Conservation (phyloP, 2,113 vertebrate genomes). For the Pelobates fuscus region DNA sequence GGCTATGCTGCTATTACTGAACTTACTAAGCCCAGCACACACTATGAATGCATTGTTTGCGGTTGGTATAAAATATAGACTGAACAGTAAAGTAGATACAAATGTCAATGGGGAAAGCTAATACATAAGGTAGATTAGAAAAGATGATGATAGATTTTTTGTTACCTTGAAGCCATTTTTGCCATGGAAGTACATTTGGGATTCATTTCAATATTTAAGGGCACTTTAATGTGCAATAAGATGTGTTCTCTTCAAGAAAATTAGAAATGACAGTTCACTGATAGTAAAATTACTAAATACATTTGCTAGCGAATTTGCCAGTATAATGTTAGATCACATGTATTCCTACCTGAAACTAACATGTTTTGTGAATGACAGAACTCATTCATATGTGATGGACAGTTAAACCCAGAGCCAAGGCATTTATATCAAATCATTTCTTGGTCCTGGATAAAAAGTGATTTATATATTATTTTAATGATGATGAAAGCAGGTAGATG, state of each 20-base stretch:
- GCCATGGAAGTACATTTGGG: constrained; percentile 3
- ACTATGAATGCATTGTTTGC: not conserved
- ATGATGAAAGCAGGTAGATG: too few relatives aligned
- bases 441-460: too few relatives aligned
- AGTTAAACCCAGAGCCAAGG: too few relatives aligned
- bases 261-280: too few relatives aligned
- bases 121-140: not conserved
- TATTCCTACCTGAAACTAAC: too few relatives aligned
- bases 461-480: too few relatives aligned
- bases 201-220: constrained; percentile 5
- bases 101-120: constrained; percentile 11
- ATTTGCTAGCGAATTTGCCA: too few relatives aligned
- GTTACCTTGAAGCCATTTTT: not conserved
- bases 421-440: too few relatives aligned
- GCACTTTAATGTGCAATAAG: constrained; percentile 12
- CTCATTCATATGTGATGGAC: too few relatives aligned
- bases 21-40: constrained; percentile 4
- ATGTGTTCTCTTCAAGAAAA: constrained; percentile 1
- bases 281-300: too few relatives aligned
- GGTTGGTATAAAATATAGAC: constrained; percentile 5
- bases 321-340: too few relatives aligned
- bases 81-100: not conserved
- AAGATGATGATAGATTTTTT: constrained; percentile 13
- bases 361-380: too few relatives aligned
- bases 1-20: not conserved